Base-by-base conservation (phyloP, 2,888 invertebrate genomes). In the Blomia tropicalis region DNA sequence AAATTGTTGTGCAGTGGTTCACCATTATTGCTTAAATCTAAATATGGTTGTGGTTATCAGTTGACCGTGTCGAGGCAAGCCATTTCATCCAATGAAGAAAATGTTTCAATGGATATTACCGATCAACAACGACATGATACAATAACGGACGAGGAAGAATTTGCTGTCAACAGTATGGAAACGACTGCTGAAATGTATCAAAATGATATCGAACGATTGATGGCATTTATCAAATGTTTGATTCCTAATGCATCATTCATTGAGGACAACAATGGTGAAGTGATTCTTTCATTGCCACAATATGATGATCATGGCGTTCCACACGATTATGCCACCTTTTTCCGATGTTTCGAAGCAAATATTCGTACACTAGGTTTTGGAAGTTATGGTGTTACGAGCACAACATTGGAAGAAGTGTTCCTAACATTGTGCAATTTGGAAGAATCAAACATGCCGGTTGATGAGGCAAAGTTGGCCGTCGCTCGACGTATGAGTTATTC, bases 331-430 rank as follows among this genome's bases (percentile, higher is more conserved):
- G 64, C 67, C 4, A 54, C 66, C 11, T 70, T 73, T 65, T 73
- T 73, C 66, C 63, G 66, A 7, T 69, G 72, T n/a, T 67, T 75
- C 1, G 74, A 75, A 56, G 62, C 65, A 3, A 69, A 70, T 44
- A 68, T 69, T 32, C 62, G 65, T n/a, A 67, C 67, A 2, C 68
- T 75, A 17, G 72, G 73, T 23, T 70, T 75, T 43, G 71, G 72
- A 29, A 73, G 73, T 64, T 76, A 74, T 68, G 75, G 75, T 2
- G 70, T 76, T 25, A 74, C 74, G 11, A 75, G 75, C 65, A 75
- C 75, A 5, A 74, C 75, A 59, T 68, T 76, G 7, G 76, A 76
- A 68, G 76, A 76, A 70, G 69, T 69, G 2, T 69, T 69, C 58
- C 61, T 69, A 29, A 68, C 68, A 17, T 54, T 69, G 2, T 69